Conservation (phyloP, 2,797 vertebrate species). For the Hephaestus fuliginosus region DNA sequence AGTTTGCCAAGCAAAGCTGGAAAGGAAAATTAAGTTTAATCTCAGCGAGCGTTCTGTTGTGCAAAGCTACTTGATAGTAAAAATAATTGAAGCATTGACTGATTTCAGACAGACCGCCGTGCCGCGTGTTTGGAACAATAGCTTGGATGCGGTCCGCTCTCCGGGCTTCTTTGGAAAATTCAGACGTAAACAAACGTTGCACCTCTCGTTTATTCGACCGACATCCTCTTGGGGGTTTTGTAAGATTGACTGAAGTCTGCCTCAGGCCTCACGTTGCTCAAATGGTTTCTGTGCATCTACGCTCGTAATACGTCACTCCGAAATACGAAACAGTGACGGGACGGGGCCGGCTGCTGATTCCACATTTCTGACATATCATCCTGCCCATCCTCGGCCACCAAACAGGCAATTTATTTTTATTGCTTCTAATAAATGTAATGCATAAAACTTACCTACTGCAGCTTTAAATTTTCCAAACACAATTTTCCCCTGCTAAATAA, state of each 20-base stretch:
- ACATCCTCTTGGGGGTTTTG: not conserved
- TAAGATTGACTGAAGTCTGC: constrained; percentile 8
- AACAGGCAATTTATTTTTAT: constrained; percentile 51
- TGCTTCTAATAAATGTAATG: constrained; percentile 37
- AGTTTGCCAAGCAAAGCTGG: constrained; percentile 62
- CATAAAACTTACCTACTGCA: constrained; percentile 11
- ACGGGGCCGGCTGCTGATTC: not conserved
- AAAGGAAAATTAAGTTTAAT: constrained; percentile 55
- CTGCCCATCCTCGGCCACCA: not conserved
- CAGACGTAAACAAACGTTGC: constrained; percentile 12
- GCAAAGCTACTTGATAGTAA: constrained; percentile 46
- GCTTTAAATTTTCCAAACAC: constrained; percentile 35
- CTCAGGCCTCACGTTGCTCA: not conserved
- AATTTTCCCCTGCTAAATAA: constrained; percentile 7
- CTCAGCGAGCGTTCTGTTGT: constrained; percentile 50
- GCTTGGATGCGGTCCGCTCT: constrained; percentile 4
- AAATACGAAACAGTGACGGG: constrained; percentile 10
- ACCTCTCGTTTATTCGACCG: not conserved
- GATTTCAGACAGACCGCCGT: constrained; percentile 38
- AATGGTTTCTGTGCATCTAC: constrained; percentile 10
- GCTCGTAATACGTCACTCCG: not conserved
- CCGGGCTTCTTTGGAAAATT: not conserved
- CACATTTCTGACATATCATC: constrained; percentile 30
- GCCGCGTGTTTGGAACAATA: constrained; percentile 34
- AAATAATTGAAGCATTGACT: constrained; percentile 54